Percentiles rank a stretch among this genome's conserved stretches.
Evolutionary conservation across 2,888 invertebrate genomes (phyloP).

Genomic region (Cheilosia variabilis): DNA sequence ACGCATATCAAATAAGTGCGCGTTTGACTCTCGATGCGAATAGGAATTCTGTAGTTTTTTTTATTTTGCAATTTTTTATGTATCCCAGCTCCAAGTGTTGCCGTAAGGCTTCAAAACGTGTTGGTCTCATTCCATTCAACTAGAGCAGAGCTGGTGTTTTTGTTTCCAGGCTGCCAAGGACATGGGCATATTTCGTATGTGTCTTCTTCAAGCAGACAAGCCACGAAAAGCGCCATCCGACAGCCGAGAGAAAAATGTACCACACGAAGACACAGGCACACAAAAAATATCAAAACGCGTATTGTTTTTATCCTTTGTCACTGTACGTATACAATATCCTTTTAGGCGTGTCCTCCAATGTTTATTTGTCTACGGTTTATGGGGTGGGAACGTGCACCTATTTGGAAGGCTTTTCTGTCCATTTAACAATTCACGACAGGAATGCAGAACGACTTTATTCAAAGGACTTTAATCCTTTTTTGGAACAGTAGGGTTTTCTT

Average conservation of each 20-base stretch:
- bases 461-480: slow-evolving; percentile 52
- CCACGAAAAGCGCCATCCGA: slow-evolving; percentile 42
- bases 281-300: slow-evolving; percentile 22
- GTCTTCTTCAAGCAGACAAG: background rate
- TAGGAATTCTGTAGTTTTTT: background rate
- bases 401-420: slow-evolving; percentile 53
- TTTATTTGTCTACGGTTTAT: slow-evolving; percentile 32
- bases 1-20: slow-evolving; percentile 10
- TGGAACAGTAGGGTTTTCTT: background rate
- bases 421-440: slow-evolving; percentile 66
- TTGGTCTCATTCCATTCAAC: background rate
- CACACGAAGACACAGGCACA: slow-evolving; percentile 21
- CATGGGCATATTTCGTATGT: slow-evolving; percentile 1
- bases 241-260: slow-evolving; percentile 9
- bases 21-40: slow-evolving; percentile 18
- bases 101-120: slow-evolving; percentile 11
- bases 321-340: slow-evolving; percentile 9
- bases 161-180: background rate
- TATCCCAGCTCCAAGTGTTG: background rate
- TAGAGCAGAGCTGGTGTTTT: background rate
- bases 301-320: slow-evolving; percentile 38
- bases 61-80: no score
- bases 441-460: slow-evolving; percentile 45
- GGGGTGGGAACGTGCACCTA: background rate
- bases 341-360: slow-evolving; percentile 35